Evolutionary conservation across 2,888 invertebrate genomes (phyloP).

Genomic region (Liodrosophila aerea): DNA sequence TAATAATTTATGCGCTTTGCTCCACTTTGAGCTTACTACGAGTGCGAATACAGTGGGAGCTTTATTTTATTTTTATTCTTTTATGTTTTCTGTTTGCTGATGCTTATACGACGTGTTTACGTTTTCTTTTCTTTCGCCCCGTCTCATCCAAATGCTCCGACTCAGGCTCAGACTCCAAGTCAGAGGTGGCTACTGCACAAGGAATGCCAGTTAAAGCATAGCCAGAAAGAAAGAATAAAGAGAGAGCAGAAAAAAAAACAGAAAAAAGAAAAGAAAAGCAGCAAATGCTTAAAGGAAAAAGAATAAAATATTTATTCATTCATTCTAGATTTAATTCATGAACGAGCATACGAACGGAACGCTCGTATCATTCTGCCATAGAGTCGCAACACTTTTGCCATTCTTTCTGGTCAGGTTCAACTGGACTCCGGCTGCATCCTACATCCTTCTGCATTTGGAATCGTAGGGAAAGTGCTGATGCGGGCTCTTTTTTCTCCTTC

Average conservation of each 20-base stretch:
- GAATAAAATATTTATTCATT: constrained; percentile 75
- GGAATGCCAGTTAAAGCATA: too few species aligned
- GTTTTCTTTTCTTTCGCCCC: constrained; percentile 48
- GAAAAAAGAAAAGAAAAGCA: constrained; percentile 22
- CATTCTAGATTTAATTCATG: constrained; percentile 76
- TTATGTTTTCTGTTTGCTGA: constrained; percentile 41
- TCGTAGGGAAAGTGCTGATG: constrained; percentile 37
- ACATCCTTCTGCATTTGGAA: neutral
- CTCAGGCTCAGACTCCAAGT: constrained; percentile 1
- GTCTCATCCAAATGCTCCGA: constrained; percentile 40
- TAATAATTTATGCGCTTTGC: constrained; percentile 64
- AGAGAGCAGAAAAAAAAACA: constrained; percentile 6
- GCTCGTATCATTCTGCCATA: neutral
- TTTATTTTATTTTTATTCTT: constrained; percentile 65
- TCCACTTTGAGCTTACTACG: constrained; percentile 39
- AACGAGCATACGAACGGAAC: too few species aligned
- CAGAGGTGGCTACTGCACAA: neutral
- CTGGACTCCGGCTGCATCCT: constrained; percentile 17
- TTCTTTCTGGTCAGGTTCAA: constrained; percentile 15
- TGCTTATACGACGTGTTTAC: constrained; percentile 57
- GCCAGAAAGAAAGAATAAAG: too few species aligned
- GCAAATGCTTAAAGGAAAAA: constrained; percentile 61
- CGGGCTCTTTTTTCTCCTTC: constrained; percentile 15
- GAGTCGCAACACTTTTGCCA: too few species aligned
- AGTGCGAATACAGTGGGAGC: constrained; percentile 30